A percentile compares a stretch with the other conserved stretches of the same genome.
These are phyloP conservation scores for Copsychus sechellarum DNA, from an alignment of 2,113 vertebrate genomes.

Conservation along the genomic window DNA sequence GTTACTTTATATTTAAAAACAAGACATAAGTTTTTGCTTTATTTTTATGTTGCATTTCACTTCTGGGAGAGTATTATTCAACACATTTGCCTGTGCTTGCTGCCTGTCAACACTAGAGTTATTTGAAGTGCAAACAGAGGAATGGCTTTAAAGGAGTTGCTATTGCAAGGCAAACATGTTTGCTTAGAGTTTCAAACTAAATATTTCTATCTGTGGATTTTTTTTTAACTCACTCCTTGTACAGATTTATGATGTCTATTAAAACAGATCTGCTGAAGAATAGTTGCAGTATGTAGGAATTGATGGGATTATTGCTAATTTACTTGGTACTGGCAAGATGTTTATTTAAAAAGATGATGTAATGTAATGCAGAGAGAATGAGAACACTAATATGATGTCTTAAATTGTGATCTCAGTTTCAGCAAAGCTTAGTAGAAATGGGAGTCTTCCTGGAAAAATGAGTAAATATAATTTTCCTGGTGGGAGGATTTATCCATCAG, in stretches of 20 bases:
- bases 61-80: background rate
- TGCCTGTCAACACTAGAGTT: background rate
- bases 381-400: background rate
- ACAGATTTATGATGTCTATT: background rate
- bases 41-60: background rate
- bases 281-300: background rate
- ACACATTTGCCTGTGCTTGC: background rate
- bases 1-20: background rate
- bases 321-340: background rate
- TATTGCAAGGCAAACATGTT: background rate
- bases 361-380: background rate
- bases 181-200: background rate
- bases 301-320: background rate
- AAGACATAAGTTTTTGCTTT: background rate
- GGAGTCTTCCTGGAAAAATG: background rate
- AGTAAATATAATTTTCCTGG: background rate
- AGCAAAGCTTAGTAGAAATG: background rate
- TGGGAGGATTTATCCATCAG: background rate
- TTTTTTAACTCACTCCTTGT: background rate
- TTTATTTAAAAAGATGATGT: background rate
- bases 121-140: slow-evolving; percentile 12
- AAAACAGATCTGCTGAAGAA: background rate
- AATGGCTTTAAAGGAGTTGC: background rate
- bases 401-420: background rate
- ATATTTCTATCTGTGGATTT: background rate